Conservation (phyloP, 2,797 vertebrate species). For the Esox masquinongy region DNA sequence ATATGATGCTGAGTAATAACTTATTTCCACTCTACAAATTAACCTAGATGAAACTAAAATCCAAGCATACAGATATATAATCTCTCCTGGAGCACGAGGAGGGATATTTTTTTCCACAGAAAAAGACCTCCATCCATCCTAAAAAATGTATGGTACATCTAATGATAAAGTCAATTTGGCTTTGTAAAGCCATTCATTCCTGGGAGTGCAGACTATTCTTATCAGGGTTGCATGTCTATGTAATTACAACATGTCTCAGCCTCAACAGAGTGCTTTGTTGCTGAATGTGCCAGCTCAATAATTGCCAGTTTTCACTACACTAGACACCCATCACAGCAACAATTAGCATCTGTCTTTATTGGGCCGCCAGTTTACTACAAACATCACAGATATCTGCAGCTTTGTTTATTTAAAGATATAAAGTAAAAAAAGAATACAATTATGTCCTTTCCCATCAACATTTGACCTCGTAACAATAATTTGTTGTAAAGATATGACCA, state of each 20-base stretch:
- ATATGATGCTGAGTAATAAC: not conserved
- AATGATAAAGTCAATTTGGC: not conserved
- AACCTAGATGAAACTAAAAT: not conserved
- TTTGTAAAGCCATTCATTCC: slow-evolving; percentile 2
- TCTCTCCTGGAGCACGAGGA: not conserved
- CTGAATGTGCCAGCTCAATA: not conserved
- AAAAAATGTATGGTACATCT: not conserved
- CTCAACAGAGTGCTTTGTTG: not conserved
- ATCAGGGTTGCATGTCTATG: slow-evolving; percentile 5
- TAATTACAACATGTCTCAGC: slow-evolving; percentile 13
- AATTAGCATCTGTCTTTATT: not conserved
- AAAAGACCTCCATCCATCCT: not conserved
- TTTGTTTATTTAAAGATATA: not conserved
- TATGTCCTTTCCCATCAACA: not conserved
- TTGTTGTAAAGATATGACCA: not conserved
- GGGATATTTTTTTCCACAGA: not conserved
- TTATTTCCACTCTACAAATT: not conserved
- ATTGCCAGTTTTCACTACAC: not conserved
- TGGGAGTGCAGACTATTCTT: slow-evolving; percentile 1
- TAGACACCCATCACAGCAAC: not conserved
- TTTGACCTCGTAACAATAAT: not conserved
- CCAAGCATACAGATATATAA: not conserved
- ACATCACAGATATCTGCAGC: not conserved
- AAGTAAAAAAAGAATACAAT: not conserved
- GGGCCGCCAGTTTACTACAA: not conserved